Evolutionary conservation across 2,113 vertebrate species (phyloP), one percentile per base, ranked within the genome.

Genomic region (Chitala chitala): DNA sequence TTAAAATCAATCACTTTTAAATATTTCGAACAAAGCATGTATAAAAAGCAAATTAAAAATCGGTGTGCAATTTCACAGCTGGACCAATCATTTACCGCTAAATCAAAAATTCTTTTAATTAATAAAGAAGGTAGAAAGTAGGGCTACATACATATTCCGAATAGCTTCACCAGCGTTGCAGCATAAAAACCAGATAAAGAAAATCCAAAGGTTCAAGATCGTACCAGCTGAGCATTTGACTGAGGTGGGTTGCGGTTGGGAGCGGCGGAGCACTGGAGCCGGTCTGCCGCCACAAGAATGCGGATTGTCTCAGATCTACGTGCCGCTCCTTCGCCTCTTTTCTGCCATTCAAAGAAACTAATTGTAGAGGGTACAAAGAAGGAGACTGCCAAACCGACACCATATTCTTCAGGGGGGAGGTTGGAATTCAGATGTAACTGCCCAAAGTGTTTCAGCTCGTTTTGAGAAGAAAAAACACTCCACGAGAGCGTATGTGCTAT

Each of bases 281-380:
- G 90, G 85, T 90, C 92, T 89, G 89, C 93, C 93, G 93, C 94
- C 95, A 93, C 94, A 96, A 94, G 94, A 96, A 98, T 96, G 94
- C 82, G 87, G 90, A 91, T 92, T 89, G 92, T 89, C 89, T 92
- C 91, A 86, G 92, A 91, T 95, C 88, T 89, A 89, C 83, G 81
- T 86, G 87, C 92, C 88, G 89, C 86, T 88, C 88, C 87, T 82
- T 88, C 86, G 84, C 87, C 87, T 88, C 84, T 85, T 91, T 81
- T 81, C 89, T 90, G 86, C 86, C 86, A 89, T 86, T 91, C 89
- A 91, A 88, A 90, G 90, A 87, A 66, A 56, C 80, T 91, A 90
- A 90, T 91, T 90, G 89, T 89, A 87, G 87, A 84, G 87, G 82
- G 85, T 78, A 86, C 83, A 88, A 86, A 86, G 84, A 83, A 80